A percentile compares a stretch with the other conserved stretches of the same genome.
These are phyloP conservation scores for Lordiphosa clarofinis DNA, from an alignment of 1,140 invertebrate genomes.

Conservation along the genomic window DNA sequence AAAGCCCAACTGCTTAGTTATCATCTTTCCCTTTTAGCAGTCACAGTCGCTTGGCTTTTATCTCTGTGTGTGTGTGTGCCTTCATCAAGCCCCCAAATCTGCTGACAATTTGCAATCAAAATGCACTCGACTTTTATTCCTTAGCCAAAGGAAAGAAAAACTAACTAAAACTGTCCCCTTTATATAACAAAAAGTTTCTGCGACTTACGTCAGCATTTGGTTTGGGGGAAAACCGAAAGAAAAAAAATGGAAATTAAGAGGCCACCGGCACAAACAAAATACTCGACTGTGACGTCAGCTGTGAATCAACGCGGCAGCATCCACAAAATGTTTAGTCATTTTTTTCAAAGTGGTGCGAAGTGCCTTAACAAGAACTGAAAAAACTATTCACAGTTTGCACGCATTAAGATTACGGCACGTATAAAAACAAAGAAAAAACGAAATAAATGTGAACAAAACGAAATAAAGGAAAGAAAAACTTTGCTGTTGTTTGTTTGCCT, in stretches of 20 bases:
- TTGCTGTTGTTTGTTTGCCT: background rate
- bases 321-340: slow-evolving; percentile 28
- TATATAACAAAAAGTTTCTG: slow-evolving; percentile 15
- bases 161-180: slow-evolving; percentile 22
- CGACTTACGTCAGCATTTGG: slow-evolving; percentile 32
- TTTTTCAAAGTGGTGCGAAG: slow-evolving; percentile 18
- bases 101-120: slow-evolving; percentile 44
- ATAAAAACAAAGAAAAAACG: slow-evolving; percentile 12
- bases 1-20: background rate
- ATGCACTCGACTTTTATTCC: slow-evolving; percentile 19
- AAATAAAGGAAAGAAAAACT: background rate
- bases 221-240: slow-evolving; percentile 3
- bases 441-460: slow-evolving; percentile 9
- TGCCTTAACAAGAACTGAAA: background rate
- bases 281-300: slow-evolving; percentile 35
- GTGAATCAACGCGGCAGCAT: slow-evolving; percentile 17
- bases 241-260: slow-evolving; percentile 25
- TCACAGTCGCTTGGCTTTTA: background rate
- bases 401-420: slow-evolving; percentile 25
- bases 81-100: slow-evolving; percentile 27
- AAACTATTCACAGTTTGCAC: slow-evolving; percentile 29
- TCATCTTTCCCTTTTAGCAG: background rate
- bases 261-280: slow-evolving; percentile 22
- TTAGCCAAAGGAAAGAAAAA: background rate
- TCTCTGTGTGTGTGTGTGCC: background rate